These are phyloP conservation scores for Trisateles emortualis DNA, from an alignment of 2,888 invertebrate species.

Conservation along the genomic window DNA sequence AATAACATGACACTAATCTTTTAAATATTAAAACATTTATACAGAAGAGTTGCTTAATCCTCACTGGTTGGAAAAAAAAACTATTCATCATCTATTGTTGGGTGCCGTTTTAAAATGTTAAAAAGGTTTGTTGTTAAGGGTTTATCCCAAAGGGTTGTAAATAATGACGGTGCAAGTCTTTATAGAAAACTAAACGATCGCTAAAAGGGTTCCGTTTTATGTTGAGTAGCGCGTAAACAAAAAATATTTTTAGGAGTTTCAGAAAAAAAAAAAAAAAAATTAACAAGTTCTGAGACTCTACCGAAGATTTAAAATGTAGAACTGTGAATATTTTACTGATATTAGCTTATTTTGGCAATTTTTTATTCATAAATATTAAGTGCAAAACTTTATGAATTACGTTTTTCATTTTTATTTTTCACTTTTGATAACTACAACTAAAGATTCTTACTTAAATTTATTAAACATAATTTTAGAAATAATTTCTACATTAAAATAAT, in stretches of 20 bases:
- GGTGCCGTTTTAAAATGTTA: slow-evolving; percentile 83
- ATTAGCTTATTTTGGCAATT: too few relatives aligned
- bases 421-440: too few relatives aligned
- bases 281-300: too few relatives aligned
- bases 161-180: slow-evolving; percentile 84
- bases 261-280: neutral
- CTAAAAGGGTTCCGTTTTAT: slow-evolving; percentile 52
- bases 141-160: slow-evolving; percentile 82
- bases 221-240: slow-evolving; percentile 33
- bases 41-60: slow-evolving; percentile 73
- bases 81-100: slow-evolving; percentile 79
- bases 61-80: slow-evolving; percentile 64
- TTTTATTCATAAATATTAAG: too few relatives aligned
- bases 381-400: too few relatives aligned
- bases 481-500: too few relatives aligned
- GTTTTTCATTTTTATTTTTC: too few relatives aligned
- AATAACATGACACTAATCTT: slow-evolving; percentile 83
- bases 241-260: slow-evolving; percentile 5
- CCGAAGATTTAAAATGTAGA: too few relatives aligned
- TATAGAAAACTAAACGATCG: slow-evolving; percentile 80
- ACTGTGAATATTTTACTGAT: too few relatives aligned
- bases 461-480: too few relatives aligned
- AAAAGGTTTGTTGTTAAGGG: slow-evolving; percentile 85
- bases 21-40: slow-evolving; percentile 86
- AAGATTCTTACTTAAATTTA: too few relatives aligned